phyloP scores from a whole-genome alignment of 2,113 vertebrate species.

The Gracilinanus agilis region DNA sequence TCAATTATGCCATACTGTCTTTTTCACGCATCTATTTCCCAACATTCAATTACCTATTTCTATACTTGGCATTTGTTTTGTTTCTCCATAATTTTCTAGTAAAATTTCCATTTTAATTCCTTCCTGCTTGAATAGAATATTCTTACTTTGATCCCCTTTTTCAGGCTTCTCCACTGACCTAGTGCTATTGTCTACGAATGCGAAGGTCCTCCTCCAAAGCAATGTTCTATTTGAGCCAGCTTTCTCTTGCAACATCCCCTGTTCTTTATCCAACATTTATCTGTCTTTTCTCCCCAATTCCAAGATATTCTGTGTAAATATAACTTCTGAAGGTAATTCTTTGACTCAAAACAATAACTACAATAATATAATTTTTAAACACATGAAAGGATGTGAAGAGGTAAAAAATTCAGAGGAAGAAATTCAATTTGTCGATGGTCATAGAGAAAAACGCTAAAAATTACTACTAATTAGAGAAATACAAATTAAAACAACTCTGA shows the following conservation, averaged over 20 bases:
- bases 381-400: no score
- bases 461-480: background rate
- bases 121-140: background rate
- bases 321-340: background rate
- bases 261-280: background rate
- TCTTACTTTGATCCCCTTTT: background rate
- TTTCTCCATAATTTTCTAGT: background rate
- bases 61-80: background rate
- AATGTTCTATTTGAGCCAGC: background rate
- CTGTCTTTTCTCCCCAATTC: background rate
- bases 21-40: background rate
- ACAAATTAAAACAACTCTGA: background rate
- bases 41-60: background rate
- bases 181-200: background rate
- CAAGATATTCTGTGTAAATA: background rate
- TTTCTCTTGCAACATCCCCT: background rate
- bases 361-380: background rate
- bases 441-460: background rate
- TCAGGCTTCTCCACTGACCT: background rate
- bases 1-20: background rate
- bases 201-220: background rate
- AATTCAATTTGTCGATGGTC: background rate
- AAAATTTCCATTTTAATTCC: background rate
- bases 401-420: background rate
- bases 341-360: constrained; percentile 13